Evolutionary conservation across 23 tunicate species (phyloP).

Genomic region (Halocynthia aurantium): DNA sequence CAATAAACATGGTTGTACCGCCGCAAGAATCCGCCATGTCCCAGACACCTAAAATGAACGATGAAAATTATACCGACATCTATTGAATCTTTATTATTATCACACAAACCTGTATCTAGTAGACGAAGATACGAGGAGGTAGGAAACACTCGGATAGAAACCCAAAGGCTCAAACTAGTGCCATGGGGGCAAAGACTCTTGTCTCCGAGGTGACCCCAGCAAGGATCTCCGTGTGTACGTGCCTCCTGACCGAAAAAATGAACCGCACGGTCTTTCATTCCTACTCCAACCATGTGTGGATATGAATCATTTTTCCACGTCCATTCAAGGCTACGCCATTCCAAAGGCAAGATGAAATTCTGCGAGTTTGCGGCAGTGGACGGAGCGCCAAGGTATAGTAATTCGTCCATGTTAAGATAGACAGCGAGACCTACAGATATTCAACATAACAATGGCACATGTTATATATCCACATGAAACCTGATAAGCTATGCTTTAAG

Average conservation of each 20-base stretch:
- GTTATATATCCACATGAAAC: too few relatives aligned
- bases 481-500: too few relatives aligned
- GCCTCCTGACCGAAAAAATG: slow-evolving; percentile 48
- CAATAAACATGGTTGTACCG: slow-evolving; percentile 12
- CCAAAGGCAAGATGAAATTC: neutral
- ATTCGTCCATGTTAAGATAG: slow-evolving; percentile 54
- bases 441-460: neutral
- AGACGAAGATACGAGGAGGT: slow-evolving; percentile 18
- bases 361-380: slow-evolving; percentile 32
- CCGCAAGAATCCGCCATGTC: slow-evolving; percentile 11
- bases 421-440: slow-evolving; percentile 20
- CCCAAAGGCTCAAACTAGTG: slow-evolving; percentile 50
- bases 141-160: slow-evolving; percentile 36
- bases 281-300: slow-evolving; percentile 23
- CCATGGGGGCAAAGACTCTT: slow-evolving; percentile 17
- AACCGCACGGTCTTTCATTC: slow-evolving; percentile 39
- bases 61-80: neutral
- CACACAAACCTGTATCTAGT: slow-evolving; percentile 35
- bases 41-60: slow-evolving; percentile 23
- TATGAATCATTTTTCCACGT: slow-evolving; percentile 26
- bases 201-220: slow-evolving; percentile 46
- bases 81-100: neutral
- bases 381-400: slow-evolving; percentile 61
- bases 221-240: slow-evolving; percentile 27
- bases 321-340: slow-evolving; percentile 51